Evolutionary conservation across 1,140 invertebrate species (phyloP), one percentile per base, ranked within the genome.

Genomic region (Chymomyza costata): DNA sequence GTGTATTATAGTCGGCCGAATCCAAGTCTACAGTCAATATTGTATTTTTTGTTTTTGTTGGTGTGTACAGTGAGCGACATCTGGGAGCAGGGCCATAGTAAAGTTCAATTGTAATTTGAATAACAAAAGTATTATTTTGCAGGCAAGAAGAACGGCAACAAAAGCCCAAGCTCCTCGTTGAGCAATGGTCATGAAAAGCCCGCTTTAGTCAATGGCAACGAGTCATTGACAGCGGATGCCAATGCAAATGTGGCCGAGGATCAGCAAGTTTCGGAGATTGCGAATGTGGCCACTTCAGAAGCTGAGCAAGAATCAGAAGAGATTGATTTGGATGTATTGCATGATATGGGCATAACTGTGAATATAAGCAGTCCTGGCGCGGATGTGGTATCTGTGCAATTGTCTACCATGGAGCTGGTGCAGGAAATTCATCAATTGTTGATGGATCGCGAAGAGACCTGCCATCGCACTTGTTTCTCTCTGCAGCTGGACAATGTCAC

Each of bases 391-490:
- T 95, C 97, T 80, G 94, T 98, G 78, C 95, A 97, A 87, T 92
- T 99, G 1, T 98, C 96, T 8, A 97, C 95, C 82, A 96, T 97
- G 93, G 97, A 99, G 86, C 87, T 99, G 30, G 97, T 99, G 0
- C 97, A 99, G 89, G 98, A 99, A 89, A 98, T 99, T 41, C 97
- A 99, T 86, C 97, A 99, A 86, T 88, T 99, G 40, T 87, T 99
- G 6, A 98, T 99, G 95, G 97, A 99, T 84, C 88, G 97, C 21
- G 97, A 99, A 86, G 97, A 99, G 81, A 98, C 97, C 0, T 99
- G 97, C 81, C 97, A 98, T 78, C 88, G 97, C 16, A 99, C 98
- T 1, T 99, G 97, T 84, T 99, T 99, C 85, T 97, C 97, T 0
- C 88, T 99, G 6, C 96, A 99, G 87, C 87, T 99, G 3, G 95